Evolutionary conservation across 2,797 vertebrate species (phyloP).

Genomic region (Nyctalus aviator): DNA sequence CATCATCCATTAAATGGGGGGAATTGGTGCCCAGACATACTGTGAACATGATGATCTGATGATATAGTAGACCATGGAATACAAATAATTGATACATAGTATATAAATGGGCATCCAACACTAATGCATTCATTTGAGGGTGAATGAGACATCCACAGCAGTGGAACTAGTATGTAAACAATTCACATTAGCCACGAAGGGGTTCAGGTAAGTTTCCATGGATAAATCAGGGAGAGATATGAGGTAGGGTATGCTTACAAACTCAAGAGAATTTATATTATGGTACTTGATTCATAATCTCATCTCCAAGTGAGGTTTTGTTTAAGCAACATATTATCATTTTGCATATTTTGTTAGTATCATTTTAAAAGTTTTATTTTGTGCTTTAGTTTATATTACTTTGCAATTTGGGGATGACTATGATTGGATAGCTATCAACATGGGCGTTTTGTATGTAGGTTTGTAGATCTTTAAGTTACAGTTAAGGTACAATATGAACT

Average conservation of each 20-base stretch:
- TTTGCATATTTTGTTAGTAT: not conserved
- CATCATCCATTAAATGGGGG: not conserved
- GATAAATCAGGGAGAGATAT: not conserved
- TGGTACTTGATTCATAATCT: not conserved
- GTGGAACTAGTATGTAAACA: not conserved
- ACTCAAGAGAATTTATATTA: not conserved
- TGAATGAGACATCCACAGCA: not conserved
- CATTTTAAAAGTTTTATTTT: not conserved
- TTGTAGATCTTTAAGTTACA: not conserved
- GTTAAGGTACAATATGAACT: not conserved
- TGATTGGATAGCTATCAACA: not conserved
- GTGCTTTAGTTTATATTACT: not conserved
- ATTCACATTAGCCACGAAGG: not conserved
- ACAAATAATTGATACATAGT: not conserved
- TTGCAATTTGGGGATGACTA: not conserved
- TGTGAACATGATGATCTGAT: not conserved
- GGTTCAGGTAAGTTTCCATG: not conserved
- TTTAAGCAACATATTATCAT: not conserved
- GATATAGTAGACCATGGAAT: not conserved
- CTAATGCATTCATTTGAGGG: not conserved
- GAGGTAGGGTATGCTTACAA: not conserved
- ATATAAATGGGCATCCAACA: not conserved
- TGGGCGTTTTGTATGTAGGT: not conserved
- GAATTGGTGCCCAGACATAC: not conserved
- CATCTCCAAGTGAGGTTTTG: not conserved